phyloP scores from a whole-genome alignment of 2,113 vertebrate species.

The Raja brachyura region DNA sequence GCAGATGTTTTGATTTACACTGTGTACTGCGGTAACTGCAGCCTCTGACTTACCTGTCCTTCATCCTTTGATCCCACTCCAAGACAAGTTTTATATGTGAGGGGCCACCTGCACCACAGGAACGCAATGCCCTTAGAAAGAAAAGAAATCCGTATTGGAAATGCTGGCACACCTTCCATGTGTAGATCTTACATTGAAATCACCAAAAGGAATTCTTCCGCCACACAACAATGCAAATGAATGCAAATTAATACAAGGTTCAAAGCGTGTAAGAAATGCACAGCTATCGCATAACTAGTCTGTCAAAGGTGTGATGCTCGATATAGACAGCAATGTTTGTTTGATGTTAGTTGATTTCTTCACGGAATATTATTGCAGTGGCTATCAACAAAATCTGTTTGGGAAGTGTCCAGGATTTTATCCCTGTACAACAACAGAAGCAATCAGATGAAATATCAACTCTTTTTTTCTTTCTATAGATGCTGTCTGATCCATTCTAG shows the following conservation, averaged over 20 bases:
- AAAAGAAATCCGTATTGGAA: not conserved
- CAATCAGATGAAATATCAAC: not conserved
- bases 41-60: conserved; percentile 73
- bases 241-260: not conserved
- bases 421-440: not conserved
- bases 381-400: not conserved
- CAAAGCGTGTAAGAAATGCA: not conserved
- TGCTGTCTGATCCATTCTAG: no score
- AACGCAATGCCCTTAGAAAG: conserved; percentile 67
- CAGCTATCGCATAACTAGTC: not conserved
- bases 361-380: not conserved
- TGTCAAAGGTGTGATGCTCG: not conserved
- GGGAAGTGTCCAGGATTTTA: not conserved
- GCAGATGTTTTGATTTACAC: no score
- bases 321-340: not conserved
- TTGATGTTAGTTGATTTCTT: not conserved
- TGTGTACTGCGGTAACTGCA: not conserved
- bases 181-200: not conserved
- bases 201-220: not conserved
- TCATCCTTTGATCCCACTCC: conserved; percentile 77
- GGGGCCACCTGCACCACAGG: conserved; percentile 70
- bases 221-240: not conserved
- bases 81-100: conserved; percentile 78
- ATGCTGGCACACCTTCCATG: not conserved
- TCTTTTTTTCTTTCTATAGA: not conserved